Conservation (phyloP, 2,888 invertebrate genomes). For the Pycnomerus fuliginosus region DNA sequence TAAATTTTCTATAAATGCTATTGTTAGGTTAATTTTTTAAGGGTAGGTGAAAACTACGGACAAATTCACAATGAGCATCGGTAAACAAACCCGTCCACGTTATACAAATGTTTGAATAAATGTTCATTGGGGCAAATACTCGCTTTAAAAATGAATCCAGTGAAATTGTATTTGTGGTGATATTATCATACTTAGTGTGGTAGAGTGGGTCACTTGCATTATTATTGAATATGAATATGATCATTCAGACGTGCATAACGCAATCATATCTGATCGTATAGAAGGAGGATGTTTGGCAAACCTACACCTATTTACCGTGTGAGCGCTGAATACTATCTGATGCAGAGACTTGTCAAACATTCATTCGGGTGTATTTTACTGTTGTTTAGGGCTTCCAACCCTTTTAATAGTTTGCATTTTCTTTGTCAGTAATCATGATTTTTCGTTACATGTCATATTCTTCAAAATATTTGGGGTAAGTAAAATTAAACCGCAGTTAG, state of each 20-base stretch:
- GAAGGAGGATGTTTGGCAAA: conserved; percentile 35
- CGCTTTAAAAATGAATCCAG: conserved; percentile 9
- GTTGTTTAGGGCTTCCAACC: no score
- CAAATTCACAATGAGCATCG: no score
- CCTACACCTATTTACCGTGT: conserved; percentile 20
- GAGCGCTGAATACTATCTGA: conserved; percentile 18
- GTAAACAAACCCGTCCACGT: background rate
- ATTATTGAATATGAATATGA: conserved; percentile 38
- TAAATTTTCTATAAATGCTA: no score
- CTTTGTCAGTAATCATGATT: no score
- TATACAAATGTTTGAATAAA: background rate
- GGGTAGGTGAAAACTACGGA: no score
- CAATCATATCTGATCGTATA: conserved; percentile 37
- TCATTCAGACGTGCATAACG: conserved; percentile 34
- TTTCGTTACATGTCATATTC: no score
- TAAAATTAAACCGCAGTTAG: no score
- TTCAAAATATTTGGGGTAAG: no score
- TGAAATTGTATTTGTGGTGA: conserved; percentile 27
- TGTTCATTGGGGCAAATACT: conserved; percentile 14
- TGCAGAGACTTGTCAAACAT: conserved; percentile 12
- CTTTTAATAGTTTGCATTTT: no score
- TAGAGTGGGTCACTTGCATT: conserved; percentile 34
- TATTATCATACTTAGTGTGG: conserved; percentile 33
- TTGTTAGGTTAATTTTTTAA: no score
- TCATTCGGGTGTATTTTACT: no score